phyloP scores from a whole-genome alignment of 1,140 invertebrate species.

The Drosophila simulans region DNA sequence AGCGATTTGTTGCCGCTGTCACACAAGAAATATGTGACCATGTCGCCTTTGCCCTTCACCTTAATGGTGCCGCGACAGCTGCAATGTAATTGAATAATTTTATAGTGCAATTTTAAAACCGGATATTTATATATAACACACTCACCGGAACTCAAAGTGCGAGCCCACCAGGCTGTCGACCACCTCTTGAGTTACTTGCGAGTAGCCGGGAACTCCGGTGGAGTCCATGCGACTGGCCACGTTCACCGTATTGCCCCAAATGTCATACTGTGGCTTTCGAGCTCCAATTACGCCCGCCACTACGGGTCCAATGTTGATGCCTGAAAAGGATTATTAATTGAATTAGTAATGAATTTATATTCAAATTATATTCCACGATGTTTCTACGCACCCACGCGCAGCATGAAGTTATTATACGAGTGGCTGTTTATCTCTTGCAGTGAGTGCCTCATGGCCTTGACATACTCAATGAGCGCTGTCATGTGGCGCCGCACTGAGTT shows the following conservation, averaged over 20 bases:
- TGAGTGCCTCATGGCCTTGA: slow-evolving; percentile 94
- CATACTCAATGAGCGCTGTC: slow-evolving; percentile 93
- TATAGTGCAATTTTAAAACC: neutral
- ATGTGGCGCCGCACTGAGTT: slow-evolving; percentile 87
- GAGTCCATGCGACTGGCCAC: slow-evolving; percentile 95
- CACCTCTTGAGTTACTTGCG: slow-evolving; percentile 94
- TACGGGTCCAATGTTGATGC: slow-evolving; percentile 95
- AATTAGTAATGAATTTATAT: neutral
- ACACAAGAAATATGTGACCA: slow-evolving; percentile 95
- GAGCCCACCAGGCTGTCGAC: slow-evolving; percentile 83
- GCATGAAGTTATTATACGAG: slow-evolving; percentile 98
- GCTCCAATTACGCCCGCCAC: slow-evolving; percentile 98
- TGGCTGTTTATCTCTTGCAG: slow-evolving; percentile 96
- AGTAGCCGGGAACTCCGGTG: slow-evolving; percentile 93
- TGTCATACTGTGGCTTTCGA: slow-evolving; percentile 97
- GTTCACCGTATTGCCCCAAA: slow-evolving; percentile 97
- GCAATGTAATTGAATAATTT: neutral
- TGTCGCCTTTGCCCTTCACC: slow-evolving; percentile 97
- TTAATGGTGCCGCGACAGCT: slow-evolving; percentile 94
- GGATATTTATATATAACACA: neutral
- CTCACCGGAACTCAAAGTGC: slow-evolving; percentile 82
- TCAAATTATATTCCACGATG: too few relatives aligned
- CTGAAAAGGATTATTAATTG: slow-evolving; percentile 67
- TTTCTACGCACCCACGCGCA: slow-evolving; percentile 89
- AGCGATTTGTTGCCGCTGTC: slow-evolving; percentile 85